Conservation (phyloP, 2,113 vertebrate species). For the Mirza zaza region DNA sequence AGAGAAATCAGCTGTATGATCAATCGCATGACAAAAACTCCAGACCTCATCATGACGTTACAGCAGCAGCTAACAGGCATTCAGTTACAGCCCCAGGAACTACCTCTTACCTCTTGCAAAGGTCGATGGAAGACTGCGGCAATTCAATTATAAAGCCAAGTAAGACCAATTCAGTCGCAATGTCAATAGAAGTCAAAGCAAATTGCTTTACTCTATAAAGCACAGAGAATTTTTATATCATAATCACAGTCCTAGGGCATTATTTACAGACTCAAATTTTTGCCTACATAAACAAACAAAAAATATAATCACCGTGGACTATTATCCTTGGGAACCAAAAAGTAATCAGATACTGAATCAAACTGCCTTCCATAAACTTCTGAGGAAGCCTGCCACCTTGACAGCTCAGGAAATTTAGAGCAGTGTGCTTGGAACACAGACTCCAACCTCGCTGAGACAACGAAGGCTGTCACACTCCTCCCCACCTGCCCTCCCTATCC, state of each 20-base stretch:
- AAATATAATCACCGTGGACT: background rate
- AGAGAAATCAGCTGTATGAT: background rate
- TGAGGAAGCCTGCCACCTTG: background rate
- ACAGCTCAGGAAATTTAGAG: constrained; percentile 35
- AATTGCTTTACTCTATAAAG: constrained; percentile 61
- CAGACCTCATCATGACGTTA: background rate
- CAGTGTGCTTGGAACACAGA: background rate
- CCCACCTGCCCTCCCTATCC: background rate
- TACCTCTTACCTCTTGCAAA: constrained; percentile 48
- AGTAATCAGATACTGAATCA: constrained; percentile 51
- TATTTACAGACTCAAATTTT: constrained; percentile 44
- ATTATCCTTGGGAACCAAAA: background rate
- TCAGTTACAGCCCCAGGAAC: constrained; percentile 26
- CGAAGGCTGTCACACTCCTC: background rate
- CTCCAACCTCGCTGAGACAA: background rate
- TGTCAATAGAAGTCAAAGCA: constrained; percentile 66
- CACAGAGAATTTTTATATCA: constrained; percentile 53
- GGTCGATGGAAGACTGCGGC: constrained; percentile 1
- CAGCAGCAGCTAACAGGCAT: background rate
- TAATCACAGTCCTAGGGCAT: constrained; percentile 53
- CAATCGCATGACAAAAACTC: background rate
- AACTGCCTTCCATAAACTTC: constrained; percentile 47
- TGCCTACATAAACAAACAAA: constrained; percentile 59
- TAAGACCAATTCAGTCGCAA: constrained; percentile 37
- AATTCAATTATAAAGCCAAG: constrained; percentile 64